Percentiles rank a stretch among this genome's conserved stretches.
Evolutionary conservation across 2,797 vertebrate species (phyloP).

Genomic region (Melanotaenia trifasciata): DNA sequence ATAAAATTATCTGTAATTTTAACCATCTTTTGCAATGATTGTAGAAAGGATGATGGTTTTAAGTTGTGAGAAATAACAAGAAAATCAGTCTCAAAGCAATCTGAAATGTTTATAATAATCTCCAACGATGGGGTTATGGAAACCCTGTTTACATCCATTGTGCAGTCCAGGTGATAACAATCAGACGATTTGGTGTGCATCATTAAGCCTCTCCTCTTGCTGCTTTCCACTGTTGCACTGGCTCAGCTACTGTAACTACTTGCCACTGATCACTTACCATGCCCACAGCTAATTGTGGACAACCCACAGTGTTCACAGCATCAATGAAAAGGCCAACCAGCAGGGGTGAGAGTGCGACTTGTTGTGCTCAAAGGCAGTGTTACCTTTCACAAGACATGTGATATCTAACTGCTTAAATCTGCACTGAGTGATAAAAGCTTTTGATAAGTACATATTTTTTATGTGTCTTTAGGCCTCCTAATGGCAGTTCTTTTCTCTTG

Average conservation of each 20-base stretch:
- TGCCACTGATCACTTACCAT: slow-evolving; percentile 15
- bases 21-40: neutral
- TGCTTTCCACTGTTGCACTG: neutral
- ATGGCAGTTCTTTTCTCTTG: neutral
- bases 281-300: slow-evolving; percentile 28
- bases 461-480: no score
- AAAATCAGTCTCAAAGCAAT: neutral
- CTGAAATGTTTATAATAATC: neutral
- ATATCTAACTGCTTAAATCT: slow-evolving; percentile 3
- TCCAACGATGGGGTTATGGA: neutral
- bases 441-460: neutral
- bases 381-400: slow-evolving; percentile 11
- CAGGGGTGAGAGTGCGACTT: slow-evolving; percentile 18
- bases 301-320: slow-evolving; percentile 22
- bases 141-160: neutral
- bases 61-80: neutral
- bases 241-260: slow-evolving; percentile 3
- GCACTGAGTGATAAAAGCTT: neutral
- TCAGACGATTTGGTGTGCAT: neutral
- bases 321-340: slow-evolving; percentile 54
- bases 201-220: neutral
- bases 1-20: no score
- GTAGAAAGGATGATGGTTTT: neutral
- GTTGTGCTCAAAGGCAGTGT: slow-evolving; percentile 6
- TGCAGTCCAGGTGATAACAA: neutral